Percentiles rank a stretch among this genome's conserved stretches.
Conservation (phyloP, 2,113 vertebrate genomes). For the Neopipo cinnamomea region DNA sequence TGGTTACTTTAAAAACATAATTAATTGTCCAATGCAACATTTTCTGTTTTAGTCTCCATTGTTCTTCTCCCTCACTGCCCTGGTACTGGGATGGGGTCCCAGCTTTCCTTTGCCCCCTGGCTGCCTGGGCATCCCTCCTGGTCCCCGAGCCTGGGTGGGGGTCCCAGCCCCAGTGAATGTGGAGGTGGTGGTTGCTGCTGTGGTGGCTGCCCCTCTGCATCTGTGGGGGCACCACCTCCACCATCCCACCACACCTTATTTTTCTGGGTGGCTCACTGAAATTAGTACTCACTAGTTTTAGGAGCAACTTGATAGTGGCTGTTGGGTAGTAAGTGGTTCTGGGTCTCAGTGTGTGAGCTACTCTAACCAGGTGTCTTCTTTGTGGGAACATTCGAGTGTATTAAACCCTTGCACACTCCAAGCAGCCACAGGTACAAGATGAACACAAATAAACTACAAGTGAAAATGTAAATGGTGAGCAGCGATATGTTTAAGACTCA, state of each 20-base stretch:
- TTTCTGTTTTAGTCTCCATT: background rate
- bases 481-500: background rate
- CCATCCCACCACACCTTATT: background rate
- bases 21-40: background rate
- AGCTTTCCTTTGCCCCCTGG: background rate
- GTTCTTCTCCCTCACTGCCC: background rate
- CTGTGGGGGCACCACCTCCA: background rate
- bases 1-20: background rate
- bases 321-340: background rate
- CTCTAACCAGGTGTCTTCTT: background rate
- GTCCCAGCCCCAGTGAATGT: accelerated
- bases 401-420: background rate
- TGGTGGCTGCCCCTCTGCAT: background rate
- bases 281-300: background rate
- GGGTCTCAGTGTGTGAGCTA: background rate
- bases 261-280: background rate
- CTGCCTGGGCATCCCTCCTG: background rate
- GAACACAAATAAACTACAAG: background rate
- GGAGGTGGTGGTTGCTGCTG: background rate
- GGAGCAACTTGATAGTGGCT: background rate
- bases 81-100: background rate
- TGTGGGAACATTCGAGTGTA: background rate
- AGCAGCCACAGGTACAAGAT: background rate
- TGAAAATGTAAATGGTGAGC: background rate
- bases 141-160: background rate